Evolutionary conservation across 2,113 vertebrate genomes (phyloP).

Genomic region (Lathamus discolor): DNA sequence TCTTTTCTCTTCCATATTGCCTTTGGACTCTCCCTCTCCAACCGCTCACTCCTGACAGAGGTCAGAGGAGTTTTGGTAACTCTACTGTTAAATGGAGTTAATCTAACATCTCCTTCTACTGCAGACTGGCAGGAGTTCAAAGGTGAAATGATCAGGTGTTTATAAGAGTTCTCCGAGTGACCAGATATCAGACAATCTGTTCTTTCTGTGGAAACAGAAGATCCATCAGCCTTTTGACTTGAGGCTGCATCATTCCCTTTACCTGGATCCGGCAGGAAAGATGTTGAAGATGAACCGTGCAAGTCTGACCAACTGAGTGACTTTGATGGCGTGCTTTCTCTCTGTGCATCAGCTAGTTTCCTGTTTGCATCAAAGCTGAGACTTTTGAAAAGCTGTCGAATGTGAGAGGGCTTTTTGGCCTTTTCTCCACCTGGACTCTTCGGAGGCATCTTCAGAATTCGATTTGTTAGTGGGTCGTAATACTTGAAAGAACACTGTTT

Average conservation of each 20-base stretch:
- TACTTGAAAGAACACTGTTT: constrained; percentile 80
- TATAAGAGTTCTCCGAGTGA: constrained; percentile 48
- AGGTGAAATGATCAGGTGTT: constrained; percentile 54
- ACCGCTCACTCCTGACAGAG: neutral
- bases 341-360: constrained; percentile 36
- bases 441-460: constrained; percentile 78
- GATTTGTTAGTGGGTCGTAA: constrained; percentile 80
- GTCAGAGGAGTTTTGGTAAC: constrained; percentile 22
- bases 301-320: constrained; percentile 53
- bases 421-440: constrained; percentile 56
- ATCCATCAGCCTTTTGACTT: constrained; percentile 39
- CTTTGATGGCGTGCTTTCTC: constrained; percentile 42
- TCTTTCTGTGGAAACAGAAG: constrained; percentile 46
- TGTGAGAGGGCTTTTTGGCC: constrained; percentile 47
- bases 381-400: constrained; percentile 81
- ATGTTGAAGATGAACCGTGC: constrained; percentile 33
- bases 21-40: constrained; percentile 56
- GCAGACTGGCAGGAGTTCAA: constrained; percentile 22
- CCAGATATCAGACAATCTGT: constrained; percentile 14
- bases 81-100: constrained; percentile 35
- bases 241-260: constrained; percentile 49
- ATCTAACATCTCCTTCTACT: constrained; percentile 27
- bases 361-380: constrained; percentile 80
- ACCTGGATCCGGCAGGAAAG: constrained; percentile 25
- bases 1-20: constrained; percentile 56